Evolutionary conservation across 2,113 vertebrate species (phyloP).

Genomic region (Oxyura jamaicensis): DNA sequence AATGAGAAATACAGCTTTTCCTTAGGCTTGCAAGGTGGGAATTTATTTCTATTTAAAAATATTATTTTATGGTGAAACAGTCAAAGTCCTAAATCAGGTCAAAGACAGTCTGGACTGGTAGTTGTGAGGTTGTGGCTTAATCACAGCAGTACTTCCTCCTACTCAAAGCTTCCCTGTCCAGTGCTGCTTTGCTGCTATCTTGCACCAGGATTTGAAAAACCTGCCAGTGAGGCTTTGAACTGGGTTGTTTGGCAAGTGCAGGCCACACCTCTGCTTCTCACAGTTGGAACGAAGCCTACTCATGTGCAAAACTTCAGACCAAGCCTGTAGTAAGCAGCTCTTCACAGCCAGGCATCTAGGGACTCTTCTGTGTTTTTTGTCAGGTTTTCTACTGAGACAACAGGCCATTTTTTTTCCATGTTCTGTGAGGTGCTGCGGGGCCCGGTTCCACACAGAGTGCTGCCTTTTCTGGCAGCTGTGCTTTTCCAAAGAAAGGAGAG

Average conservation of each 20-base stretch:
- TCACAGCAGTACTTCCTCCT: accelerated
- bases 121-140: not conserved
- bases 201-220: not conserved
- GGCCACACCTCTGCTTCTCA: not conserved
- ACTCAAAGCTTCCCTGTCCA: accelerated
- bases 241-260: not conserved
- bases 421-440: constrained; percentile 49
- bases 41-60: not conserved
- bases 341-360: accelerated
- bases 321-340: accelerated
- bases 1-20: not conserved
- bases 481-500: constrained; percentile 70
- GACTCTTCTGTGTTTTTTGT: accelerated
- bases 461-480: constrained; percentile 70
- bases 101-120: not conserved
- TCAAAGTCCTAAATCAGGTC: not conserved
- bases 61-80: accelerated
- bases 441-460: constrained; percentile 14
- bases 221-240: not conserved
- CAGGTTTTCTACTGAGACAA: accelerated
- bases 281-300: not conserved
- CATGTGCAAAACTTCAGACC: accelerated
- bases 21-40: not conserved
- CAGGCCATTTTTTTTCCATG: constrained; percentile 2
- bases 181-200: not conserved